Base-by-base conservation (phyloP, 2,888 invertebrate species). In the Siphlonurus alternatus region DNA sequence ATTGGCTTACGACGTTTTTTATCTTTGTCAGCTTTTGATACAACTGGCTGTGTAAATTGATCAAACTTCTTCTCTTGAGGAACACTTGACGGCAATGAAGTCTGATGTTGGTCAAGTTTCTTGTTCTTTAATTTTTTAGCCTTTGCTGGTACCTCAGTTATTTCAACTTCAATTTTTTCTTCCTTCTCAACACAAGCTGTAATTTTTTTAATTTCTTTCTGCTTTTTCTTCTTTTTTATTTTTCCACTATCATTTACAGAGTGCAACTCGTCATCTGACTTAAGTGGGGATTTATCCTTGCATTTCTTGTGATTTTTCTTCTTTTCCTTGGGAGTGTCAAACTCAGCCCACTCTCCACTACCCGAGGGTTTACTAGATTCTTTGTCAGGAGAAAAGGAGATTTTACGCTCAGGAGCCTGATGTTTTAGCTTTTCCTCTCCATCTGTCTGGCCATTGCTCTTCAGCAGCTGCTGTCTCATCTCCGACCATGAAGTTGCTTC, bases 401-500 rank as follows among this genome's bases (percentile, higher is more conserved):
- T 56, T 20, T 56, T 56, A 10, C 15, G 7, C 5, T 5, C 5
- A 38, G 5, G 15, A 38, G 15, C 5, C 7, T 56, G 7, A 20
- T 20, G 7, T 10, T 5, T 56, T 3, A 22, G 19, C n/a, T 22
- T 56, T 22, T 56, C 22, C 56, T 56, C 19, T 22, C 20, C 7
- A 18, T n/a, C 7, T 18, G 5, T 20, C 5, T n/a, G 5, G 15
- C 5, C 5, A 20, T 3, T 67, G 56, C n/a, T 67, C 3, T 66
- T 75, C 61, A 80, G 68, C 20, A 85, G 73, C 69, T 86, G 83
- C 67, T 82, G 78, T 72, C 85, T 84, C 82, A 89, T 83, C 65
- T 83, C 80, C 66, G 79, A 78, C 88, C 89, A 89, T 71, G 88
- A 82, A 53, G 88, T 88, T 59, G 87, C 78, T 61, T 85, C 82